Base-by-base conservation (phyloP, 2,888 invertebrate genomes). In the Pachymerium ferrugineum region DNA sequence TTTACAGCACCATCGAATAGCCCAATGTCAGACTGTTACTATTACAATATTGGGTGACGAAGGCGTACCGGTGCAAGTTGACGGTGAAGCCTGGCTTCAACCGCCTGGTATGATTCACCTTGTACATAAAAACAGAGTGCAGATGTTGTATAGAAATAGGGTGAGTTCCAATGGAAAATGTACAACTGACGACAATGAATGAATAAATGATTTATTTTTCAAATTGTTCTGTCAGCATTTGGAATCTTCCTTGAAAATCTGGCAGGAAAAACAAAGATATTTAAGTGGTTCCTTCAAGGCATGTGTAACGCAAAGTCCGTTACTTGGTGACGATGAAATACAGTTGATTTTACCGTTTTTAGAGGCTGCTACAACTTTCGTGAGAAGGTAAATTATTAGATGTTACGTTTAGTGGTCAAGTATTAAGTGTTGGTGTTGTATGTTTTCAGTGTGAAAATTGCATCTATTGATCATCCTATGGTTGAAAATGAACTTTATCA, bases 11-110 rank as follows among this genome's bases (percentile, higher is more conserved):
- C 97, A 98, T 84, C 88, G 97, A 74, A 97, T 97, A 77, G 97
- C 97, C 0, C 97, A 84, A 82, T 97, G 97, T 82, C 91, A 95
- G 78, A 92, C 93, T 42, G 93, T 98, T 1, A 96, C 96, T 84
- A 97, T 97, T 78, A 96, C 94, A 80, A 97, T 98, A 79, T 85
- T 96, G 78, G 97, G 96, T 89, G 83, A 83, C 74, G 85, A 85
- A 84, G 92, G 94, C 72, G 94, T 97, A 19, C 97, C 97, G 0
- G 93, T 97, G 73, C 94, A 93, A 85, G 97, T 97, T 47, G 97
- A 98, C 81, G 98, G 97, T 0, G 98, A 98, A 83, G 97, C 97
- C 0, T 97, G 97, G 97, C 87, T 97, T 47, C 97, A 97, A 83
- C 94, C 95, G 0, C 97, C 98, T 0, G 97, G 97, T 38, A 93